Base-by-base conservation (phyloP, 2,888 invertebrate species). In the Rhagonycha lutea region DNA sequence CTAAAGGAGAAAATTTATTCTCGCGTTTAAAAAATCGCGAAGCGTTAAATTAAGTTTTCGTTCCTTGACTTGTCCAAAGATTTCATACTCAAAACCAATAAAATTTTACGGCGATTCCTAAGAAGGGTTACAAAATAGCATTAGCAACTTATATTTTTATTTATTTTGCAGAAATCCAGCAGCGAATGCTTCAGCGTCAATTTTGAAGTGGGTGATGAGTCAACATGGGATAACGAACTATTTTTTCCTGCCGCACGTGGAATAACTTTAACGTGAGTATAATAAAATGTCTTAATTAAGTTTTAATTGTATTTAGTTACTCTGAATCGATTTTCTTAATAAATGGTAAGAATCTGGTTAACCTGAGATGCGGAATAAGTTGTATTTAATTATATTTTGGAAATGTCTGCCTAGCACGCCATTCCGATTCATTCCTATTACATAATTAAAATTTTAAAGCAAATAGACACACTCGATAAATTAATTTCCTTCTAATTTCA, bases 141-240 rank as follows among this genome's bases (percentile, higher is more conserved):
- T 65, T 24, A 24, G 63, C 63, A 28, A 28, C 12, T 23, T 67
- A 14, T 12, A 65, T 18, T 69, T 61, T 26, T 47, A 28, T 67
- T 18, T 76, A 81, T 82, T 79, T 89, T 89, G 63, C 88, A 93
- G 93, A 92, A 92, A 84, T 92, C 93, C 72, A 93, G 93, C 86
- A 92, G 93, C 82, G 93, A 94, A 84, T 94, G 91, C 85, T 93
- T 93, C 87, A 92, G 92, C 82, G 92, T 94, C 78, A 91, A 91
- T 85, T 93, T 93, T 86, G 92, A 92, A 84, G 88, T 91, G n/a
- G 87, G 87, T 14, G 88, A 90, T 75, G 90, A 90, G 80, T 84
- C 87, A 47, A 90, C 84, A 76, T 87, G 85, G 85, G 87, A 86
- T 82, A 88, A 88, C 86, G 91, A 87, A 89, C 89, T 93, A 86